These are phyloP conservation scores for Ochotona princeps DNA, from an alignment of 2,113 vertebrate species.

Conservation along the genomic window DNA sequence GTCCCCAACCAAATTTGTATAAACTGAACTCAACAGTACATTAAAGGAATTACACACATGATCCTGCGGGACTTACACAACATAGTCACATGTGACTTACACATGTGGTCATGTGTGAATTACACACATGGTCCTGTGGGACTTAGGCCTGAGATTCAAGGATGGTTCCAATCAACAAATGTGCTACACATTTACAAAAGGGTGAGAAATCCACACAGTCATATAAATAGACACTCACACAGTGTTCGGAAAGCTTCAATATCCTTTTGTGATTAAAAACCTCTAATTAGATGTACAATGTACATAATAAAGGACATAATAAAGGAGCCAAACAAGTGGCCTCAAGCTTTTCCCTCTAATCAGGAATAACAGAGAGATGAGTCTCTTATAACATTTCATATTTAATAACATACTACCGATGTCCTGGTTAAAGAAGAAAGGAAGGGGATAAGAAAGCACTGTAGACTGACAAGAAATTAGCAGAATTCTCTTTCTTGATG, in stretches of 20 bases:
- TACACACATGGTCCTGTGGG: not conserved
- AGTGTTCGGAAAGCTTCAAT: not conserved
- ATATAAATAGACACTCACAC: not conserved
- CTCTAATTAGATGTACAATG: not conserved
- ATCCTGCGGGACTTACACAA: not conserved
- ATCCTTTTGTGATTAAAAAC: not conserved
- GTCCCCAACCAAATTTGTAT: too few species aligned
- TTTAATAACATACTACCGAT: too few species aligned
- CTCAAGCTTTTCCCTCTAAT: not conserved
- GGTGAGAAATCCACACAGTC: not conserved
- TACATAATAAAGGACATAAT: not conserved
- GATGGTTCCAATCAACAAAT: not conserved
- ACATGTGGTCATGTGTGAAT: too few species aligned
- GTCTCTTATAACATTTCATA: not conserved
- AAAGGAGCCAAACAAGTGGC: too few species aligned
- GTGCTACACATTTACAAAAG: not conserved
- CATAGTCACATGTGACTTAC: not conserved
- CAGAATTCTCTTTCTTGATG: not conserved
- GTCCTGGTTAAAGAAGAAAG: not conserved
- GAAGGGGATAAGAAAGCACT: not conserved
- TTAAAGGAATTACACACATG: not conserved
- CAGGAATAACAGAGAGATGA: not conserved
- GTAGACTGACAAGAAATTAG: not conserved
- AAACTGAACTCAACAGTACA: not conserved
- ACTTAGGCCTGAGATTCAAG: not conserved